Conservation (phyloP, 2,888 invertebrate genomes). For the Campaea margaritaria region DNA sequence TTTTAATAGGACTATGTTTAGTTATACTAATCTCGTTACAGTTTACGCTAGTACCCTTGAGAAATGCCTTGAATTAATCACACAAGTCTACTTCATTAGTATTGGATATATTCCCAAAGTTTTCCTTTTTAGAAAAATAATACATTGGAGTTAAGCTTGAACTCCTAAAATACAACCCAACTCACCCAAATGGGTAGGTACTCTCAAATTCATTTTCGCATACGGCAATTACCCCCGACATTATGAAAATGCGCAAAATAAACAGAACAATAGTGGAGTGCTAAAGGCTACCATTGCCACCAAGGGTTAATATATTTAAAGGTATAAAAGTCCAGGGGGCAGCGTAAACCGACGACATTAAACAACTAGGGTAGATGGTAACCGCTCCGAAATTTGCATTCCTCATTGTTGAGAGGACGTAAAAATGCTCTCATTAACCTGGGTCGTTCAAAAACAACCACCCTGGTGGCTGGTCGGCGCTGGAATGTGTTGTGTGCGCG, state of each 20-base stretch:
- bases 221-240: constrained; percentile 36
- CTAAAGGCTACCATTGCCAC: constrained; percentile 60
- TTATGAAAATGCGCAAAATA: constrained; percentile 49
- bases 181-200: not conserved
- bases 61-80: no score
- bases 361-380: constrained; percentile 73
- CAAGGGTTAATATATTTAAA: constrained; percentile 68
- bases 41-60: no score
- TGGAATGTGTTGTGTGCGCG: constrained; percentile 38
- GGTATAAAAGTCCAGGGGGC: constrained; percentile 69
- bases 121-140: no score
- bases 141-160: no score
- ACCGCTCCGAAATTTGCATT: constrained; percentile 82
- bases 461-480: constrained; percentile 53
- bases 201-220: constrained; percentile 27
- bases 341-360: constrained; percentile 71
- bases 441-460: constrained; percentile 73
- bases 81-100: no score
- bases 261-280: constrained; percentile 69
- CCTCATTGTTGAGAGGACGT: constrained; percentile 81
- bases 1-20: no score
- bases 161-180: not conserved
- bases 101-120: no score
- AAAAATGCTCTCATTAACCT: constrained; percentile 84
- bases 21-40: no score